Evolutionary conservation across 2,113 vertebrate species (phyloP), one percentile per base, ranked within the genome.

Genomic region (Lepidothrix coronata): DNA sequence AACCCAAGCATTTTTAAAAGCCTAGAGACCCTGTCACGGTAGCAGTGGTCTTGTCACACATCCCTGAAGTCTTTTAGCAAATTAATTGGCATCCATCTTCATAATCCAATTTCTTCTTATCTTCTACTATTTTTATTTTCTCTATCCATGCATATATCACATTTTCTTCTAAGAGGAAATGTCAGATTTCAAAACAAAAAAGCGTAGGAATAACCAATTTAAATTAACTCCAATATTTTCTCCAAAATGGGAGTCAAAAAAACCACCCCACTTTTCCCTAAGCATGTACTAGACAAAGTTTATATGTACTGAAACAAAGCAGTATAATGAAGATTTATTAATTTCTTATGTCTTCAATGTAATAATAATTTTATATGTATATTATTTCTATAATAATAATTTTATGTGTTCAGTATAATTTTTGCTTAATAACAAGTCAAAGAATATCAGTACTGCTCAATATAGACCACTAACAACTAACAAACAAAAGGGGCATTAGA

Each of bases 241-340:
- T 55, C 58, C 25, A 63, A 85, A 89, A 74, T 14, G 0, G 2
- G 1, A 12, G 5, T 59, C 6, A 58, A 37, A 91, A 85, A 49
- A 4, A 0, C 3, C 3, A 3, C 2, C 0, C 1, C 0, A 8
- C 43, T 62, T 88, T 77, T 75, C 35, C 10, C 19, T 78, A 77
- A 78, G 9, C 6, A 30, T 6, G 2, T 22, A 62, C 5, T 59
- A 44, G n/a, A 39, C 8, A 77, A 12, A 74, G 4, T 30, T 70
- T 46, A 19, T 63, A 71, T 27, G 25, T 37, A 66, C 28, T 71
- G 55, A 81, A 59, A 2, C 23, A 73, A 86, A 80, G 8, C 2
- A 73, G 15, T 44, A 46, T 57, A 77, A 88, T 51, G 7, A 81
- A 59, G 6, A 35, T 39, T 58, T 61, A 62, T 58, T 88, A 0